Conservation (phyloP, 2,888 invertebrate genomes). For the Lacanobia wlatinum region DNA sequence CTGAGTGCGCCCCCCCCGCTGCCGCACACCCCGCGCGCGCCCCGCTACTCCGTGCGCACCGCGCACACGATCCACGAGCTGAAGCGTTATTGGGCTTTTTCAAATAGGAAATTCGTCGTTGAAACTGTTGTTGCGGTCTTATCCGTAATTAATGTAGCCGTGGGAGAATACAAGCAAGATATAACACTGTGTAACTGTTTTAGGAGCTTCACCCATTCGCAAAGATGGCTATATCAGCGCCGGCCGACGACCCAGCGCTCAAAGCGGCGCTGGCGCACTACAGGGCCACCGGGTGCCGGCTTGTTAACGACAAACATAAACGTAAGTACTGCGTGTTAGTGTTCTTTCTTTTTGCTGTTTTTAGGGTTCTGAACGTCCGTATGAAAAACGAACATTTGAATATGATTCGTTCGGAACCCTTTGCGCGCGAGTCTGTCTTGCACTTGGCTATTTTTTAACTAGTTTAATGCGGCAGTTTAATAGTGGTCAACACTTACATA, state of each 20-base stretch:
- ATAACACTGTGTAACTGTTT: not conserved
- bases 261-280: constrained; percentile 95
- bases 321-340: constrained; percentile 67
- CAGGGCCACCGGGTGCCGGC: constrained; percentile 95
- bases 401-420: too few species aligned
- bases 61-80: constrained; percentile 64
- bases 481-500: not conserved
- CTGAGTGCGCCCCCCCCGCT: constrained; percentile 54
- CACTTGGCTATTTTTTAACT: too few species aligned
- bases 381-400: too few species aligned
- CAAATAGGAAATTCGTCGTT: too few species aligned
- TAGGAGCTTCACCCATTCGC: constrained; percentile 94
- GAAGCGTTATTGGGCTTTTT: too few species aligned
- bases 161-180: not conserved
- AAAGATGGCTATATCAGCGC: constrained; percentile 92
- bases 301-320: constrained; percentile 77
- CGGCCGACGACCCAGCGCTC: constrained; percentile 92
- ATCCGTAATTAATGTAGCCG: not conserved
- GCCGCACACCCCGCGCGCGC: constrained; percentile 54
- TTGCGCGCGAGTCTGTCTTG: too few species aligned
- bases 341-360: not conserved
- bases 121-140: too few species aligned
- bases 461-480: not conserved
- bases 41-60: constrained; percentile 16
- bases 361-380: too few species aligned